Percentiles rank a stretch among this genome's conserved stretches.
These are phyloP conservation scores for Megalurothrips usitatus DNA, from an alignment of 2,888 invertebrate species.

Conservation along the genomic window DNA sequence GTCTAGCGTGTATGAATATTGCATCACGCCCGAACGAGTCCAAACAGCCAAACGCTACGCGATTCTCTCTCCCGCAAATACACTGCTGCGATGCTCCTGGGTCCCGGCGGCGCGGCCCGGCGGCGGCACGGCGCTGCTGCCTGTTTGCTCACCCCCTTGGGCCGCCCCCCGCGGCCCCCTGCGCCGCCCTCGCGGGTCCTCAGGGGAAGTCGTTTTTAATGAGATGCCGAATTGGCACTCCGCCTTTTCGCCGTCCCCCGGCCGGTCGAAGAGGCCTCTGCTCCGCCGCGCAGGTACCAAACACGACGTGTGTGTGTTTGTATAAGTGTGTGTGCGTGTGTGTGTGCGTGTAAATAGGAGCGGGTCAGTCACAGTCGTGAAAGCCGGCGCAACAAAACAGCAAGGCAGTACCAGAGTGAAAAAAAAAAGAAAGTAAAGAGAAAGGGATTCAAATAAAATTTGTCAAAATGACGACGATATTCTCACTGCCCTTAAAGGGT, in stretches of 20 bases:
- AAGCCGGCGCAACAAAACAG: too few species aligned
- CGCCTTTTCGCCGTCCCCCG: background rate
- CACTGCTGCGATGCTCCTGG: background rate
- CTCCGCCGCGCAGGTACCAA: background rate
- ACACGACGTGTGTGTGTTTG: background rate
- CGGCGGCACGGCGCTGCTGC: too few species aligned
- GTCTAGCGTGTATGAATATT: slow-evolving; percentile 25
- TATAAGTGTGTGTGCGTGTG: background rate
- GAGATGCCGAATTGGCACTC: slow-evolving; percentile 24
- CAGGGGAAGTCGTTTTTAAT: slow-evolving; percentile 8
- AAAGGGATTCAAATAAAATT: too few species aligned
- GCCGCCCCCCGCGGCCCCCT: too few species aligned
- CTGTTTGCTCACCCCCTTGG: too few species aligned
- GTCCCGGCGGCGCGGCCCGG: too few species aligned
- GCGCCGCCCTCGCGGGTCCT: background rate
- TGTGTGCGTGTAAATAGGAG: too few species aligned
- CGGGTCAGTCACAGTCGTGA: too few species aligned
- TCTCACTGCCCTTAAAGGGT: too few species aligned
- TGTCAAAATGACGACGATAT: too few species aligned
- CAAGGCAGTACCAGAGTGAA: too few species aligned
- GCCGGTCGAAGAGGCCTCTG: background rate
- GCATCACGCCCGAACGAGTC: slow-evolving; percentile 14
- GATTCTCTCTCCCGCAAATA: background rate
- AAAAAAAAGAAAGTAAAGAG: too few species aligned
- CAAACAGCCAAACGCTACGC: slow-evolving; percentile 2